phyloP scores from a whole-genome alignment of 2,888 invertebrate species.

The Blomia tropicalis region DNA sequence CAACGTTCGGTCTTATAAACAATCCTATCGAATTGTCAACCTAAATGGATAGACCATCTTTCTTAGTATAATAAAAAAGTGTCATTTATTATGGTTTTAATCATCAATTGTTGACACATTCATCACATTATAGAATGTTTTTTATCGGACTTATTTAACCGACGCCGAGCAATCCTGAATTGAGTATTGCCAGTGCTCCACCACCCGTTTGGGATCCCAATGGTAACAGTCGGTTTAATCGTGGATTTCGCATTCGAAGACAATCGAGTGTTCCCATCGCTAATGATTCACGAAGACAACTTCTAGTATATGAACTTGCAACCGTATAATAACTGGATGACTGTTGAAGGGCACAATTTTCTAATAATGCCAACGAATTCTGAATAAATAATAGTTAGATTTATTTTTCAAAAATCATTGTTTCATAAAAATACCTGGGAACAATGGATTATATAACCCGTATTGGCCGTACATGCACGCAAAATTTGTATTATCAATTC shows the following conservation, averaged over 20 bases:
- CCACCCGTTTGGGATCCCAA: neutral
- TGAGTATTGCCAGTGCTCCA: neutral
- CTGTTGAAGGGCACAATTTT: neutral
- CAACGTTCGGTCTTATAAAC: too few species aligned
- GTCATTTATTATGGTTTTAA: too few species aligned
- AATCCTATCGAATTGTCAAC: too few species aligned
- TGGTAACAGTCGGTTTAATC: neutral
- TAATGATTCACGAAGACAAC: neutral
- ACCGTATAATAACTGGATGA: neutral
- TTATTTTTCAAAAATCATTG: too few species aligned
- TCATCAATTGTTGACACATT: too few species aligned
- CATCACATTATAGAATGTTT: too few species aligned
- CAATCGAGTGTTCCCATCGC: neutral
- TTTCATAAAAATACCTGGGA: too few species aligned
- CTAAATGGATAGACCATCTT: too few species aligned
- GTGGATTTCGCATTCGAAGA: neutral
- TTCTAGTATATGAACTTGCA: neutral
- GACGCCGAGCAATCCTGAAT: neutral
- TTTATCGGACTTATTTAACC: too few species aligned
- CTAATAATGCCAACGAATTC: neutral
- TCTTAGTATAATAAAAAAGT: too few species aligned
- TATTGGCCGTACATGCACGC: neutral
- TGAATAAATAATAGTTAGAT: too few species aligned
- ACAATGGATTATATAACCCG: neutral
- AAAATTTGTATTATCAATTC: neutral